Evolutionary conservation across 1,140 invertebrate genomes (phyloP), one percentile per base, ranked within the genome.

Genomic region (Drosophila azteca): DNA sequence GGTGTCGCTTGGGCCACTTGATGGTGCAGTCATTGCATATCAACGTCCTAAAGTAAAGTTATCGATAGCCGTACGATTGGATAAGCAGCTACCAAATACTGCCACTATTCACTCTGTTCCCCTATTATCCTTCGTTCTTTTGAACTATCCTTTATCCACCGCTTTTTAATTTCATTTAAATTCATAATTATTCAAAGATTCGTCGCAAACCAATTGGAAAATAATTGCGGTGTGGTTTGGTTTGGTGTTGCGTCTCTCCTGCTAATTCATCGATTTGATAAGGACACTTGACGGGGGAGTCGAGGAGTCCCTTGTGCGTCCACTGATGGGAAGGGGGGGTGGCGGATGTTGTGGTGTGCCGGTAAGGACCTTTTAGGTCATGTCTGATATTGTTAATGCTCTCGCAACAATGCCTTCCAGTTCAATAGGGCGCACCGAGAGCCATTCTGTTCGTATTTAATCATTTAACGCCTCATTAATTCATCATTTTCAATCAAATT

Each of bases 401-500:
- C 75, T 46, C 54, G 65, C 54, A 61, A 61, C 45, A 79, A 41
- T 39, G 35, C 75, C 79, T 88, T 88, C 83, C 83, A 78, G 83
- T 89, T 88, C 83, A 88, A 74, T 88, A 88, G 83, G 79, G 83
- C 83, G 83, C 77, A 74, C 82, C 75, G 72, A 82, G 83, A 73
- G 79, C 43, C 51, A 75, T 74, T 57, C 71, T 73, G 50, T 73
- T 73, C 72, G 74, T 70, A 88, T 88, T 79, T 89, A 89, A 77
- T 77, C 84, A 88, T 88, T 88, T 88, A 88, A 88, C 83, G 83
- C 83, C 84, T 88, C 83, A 88, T 88, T 88, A 88, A 88, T 88
- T 88, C 83, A 88, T 88, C 83, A 88, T 79, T 88, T 89, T 88
- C 83, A 88, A 88, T 88, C 68, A 88, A 77, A 88, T 88, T 88